Base-by-base conservation (phyloP, 2,113 vertebrate species). In the Oncorhynchus nerka region DNA sequence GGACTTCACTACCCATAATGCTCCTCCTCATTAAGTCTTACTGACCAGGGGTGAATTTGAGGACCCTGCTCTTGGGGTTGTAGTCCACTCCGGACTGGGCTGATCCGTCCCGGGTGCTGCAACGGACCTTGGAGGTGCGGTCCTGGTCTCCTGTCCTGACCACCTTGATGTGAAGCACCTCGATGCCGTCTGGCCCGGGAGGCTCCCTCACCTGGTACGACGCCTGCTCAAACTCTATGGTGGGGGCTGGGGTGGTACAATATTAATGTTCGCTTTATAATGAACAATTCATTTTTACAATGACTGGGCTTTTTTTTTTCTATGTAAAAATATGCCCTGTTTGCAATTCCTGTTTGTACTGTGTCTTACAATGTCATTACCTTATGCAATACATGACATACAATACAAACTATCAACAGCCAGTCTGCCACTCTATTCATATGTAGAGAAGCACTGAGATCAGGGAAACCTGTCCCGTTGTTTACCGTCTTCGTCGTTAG, bases 1-100 rank as follows among this genome's bases (percentile, higher is more conserved):
- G 1, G 24, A 55, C 15, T 19, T 19, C 51, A 55, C 51, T 55
- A 55, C 51, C 30, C 30, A 32, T 5, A 32, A 32, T 32, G 30
- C 1, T 16, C 11, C 49, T 15, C 4, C 11, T 51, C 49, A 51
- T 16, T 51, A 51, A 51, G 49, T 51, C 49, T 51, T 16, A 85
- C 84, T 79, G 62, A 99, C 97, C 97, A 0, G 97, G 97, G 70
- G 85, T 96, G 90, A 98, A 99, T 57, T 95, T 97, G 5, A 99
- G 93, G 75, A 99, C 93, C 0, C 95, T 90, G 75, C 98, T 99
- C 84, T 96, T 99, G 19, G 98, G 98, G 71, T 98, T 97, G 86
- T 99, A 99, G 88, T 99, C 98, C 3, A 99, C 89, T 20, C 98
- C 98, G 0, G 98, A 99, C 89, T 99, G 97, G 19, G 98, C 98